Evolutionary conservation across 2,113 vertebrate genomes (phyloP).

Genomic region (Rana temporaria): DNA sequence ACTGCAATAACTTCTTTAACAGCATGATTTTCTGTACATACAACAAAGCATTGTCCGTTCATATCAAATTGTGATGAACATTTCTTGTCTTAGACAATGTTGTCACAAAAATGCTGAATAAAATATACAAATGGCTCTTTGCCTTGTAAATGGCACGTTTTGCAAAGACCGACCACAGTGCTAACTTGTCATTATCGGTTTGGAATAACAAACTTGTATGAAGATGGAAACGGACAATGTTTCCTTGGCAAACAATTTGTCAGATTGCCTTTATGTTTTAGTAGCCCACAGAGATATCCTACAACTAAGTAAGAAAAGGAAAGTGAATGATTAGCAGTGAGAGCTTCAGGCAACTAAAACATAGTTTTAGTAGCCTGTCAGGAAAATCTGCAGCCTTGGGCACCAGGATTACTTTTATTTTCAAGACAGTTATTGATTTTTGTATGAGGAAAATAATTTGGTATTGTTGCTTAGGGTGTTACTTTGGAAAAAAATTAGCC

Average conservation of each 20-base stretch:
- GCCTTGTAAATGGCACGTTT: conserved; percentile 52
- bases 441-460: conserved; percentile 76
- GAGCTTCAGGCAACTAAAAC: conserved; percentile 68
- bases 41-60: conserved; percentile 41
- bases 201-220: conserved; percentile 53
- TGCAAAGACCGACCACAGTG: conserved; percentile 42
- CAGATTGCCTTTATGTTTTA: conserved; percentile 67
- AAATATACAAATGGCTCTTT: conserved; percentile 54
- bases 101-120: conserved; percentile 52
- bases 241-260: conserved; percentile 66
- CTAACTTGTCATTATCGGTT: conserved; percentile 45
- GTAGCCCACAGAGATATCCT: conserved; percentile 68
- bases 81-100: conserved; percentile 49
- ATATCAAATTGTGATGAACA: conserved; percentile 44
- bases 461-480: conserved; percentile 77
- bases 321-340: conserved; percentile 68
- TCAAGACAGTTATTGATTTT: conserved; percentile 78
- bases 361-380: conserved; percentile 76
- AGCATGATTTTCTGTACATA: conserved; percentile 10
- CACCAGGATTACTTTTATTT: conserved; percentile 70
- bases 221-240: conserved; percentile 60
- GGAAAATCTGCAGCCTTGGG: conserved; percentile 75
- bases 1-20: not conserved
- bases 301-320: conserved; percentile 67
- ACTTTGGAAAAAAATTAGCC: conserved; percentile 51